Evolutionary conservation across 2,888 invertebrate species (phyloP).

Genomic region (Agonopterix subpropinquella): DNA sequence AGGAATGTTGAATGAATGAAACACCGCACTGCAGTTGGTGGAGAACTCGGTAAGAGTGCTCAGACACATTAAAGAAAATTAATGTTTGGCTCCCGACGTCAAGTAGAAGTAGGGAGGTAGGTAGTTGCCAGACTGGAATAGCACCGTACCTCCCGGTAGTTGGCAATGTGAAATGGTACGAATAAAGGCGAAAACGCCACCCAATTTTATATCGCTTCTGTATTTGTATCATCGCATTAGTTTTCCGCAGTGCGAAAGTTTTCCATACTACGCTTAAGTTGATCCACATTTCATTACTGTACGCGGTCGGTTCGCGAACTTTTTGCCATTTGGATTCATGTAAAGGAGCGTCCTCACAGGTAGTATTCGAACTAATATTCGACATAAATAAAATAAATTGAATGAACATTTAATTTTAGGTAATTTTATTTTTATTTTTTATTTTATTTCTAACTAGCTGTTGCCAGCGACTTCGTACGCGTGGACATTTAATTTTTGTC

Average conservation of each 20-base stretch:
- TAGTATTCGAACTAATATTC: no score
- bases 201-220: constrained; percentile 58
- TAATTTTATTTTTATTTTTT: no score
- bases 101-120: constrained; percentile 63
- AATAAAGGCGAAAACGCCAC: constrained; percentile 55
- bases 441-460: no score
- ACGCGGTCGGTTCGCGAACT: constrained; percentile 27
- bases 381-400: no score
- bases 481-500: no score
- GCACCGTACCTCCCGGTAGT: constrained; percentile 40
- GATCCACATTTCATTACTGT: constrained; percentile 50
- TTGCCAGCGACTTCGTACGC: no score
- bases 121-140: constrained; percentile 44
- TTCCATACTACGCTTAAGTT: constrained; percentile 32
- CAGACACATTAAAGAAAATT: constrained; percentile 75
- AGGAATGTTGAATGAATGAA: constrained; percentile 62
- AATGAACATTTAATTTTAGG: no score
- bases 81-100: constrained; percentile 71
- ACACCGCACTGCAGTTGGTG: constrained; percentile 68
- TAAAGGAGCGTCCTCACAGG: neutral
- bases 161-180: constrained; percentile 70
- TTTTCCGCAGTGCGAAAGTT: constrained; percentile 44
- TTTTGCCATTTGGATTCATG: constrained; percentile 19
- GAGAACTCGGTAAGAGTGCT: constrained; percentile 66
- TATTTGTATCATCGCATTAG: constrained; percentile 48